Conservation (phyloP, 2,797 vertebrate genomes). For the Parauchenoglanis ngamensis region DNA sequence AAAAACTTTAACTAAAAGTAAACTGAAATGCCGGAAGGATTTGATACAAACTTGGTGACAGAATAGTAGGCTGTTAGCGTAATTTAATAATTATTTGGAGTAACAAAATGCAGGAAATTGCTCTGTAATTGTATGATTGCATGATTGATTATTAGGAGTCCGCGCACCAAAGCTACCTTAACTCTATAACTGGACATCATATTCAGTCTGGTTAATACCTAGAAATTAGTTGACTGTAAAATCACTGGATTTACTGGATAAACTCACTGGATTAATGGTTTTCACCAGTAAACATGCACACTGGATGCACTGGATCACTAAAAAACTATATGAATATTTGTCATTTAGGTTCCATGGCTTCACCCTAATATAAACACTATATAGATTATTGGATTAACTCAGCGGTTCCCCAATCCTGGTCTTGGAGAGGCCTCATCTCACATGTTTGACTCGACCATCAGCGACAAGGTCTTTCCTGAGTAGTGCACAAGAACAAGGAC, state of each 20-base stretch:
- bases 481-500: not conserved
- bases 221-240: not conserved
- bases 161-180: not conserved
- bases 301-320: not conserved
- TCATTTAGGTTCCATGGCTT: not conserved
- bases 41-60: not conserved
- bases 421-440: not conserved
- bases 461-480: not conserved
- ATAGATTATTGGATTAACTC: not conserved
- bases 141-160: not conserved
- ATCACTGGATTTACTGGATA: no score
- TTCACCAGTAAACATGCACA: not conserved
- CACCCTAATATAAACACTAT: not conserved
- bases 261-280: not conserved
- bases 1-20: not conserved
- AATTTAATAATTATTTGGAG: not conserved
- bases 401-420: not conserved
- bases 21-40: not conserved
- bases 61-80: not conserved
- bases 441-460: not conserved
- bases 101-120: not conserved
- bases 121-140: no score
- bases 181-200: not conserved
- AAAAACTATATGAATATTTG: not conserved
- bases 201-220: not conserved